Base-by-base conservation (phyloP, 2,113 vertebrate genomes). In the Phrynosoma blainvillii region DNA sequence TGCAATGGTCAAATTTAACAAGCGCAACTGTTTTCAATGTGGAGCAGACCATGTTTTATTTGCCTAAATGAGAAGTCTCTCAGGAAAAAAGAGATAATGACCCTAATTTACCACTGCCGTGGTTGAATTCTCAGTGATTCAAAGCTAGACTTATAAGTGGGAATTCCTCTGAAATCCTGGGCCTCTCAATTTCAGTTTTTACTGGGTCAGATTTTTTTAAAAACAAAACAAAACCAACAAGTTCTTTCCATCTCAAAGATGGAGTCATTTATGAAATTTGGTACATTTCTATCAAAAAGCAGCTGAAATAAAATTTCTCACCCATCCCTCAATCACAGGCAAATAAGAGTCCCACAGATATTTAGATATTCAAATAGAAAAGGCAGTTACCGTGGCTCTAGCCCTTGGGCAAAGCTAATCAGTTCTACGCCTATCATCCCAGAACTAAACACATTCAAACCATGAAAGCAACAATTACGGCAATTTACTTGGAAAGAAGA, bases 341-440 rank as follows among this genome's bases (percentile, higher is more conserved):
- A 30, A 11, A 75, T 25, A 62, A 75, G 36, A 10, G 47, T 56
- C n/a, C 5, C 16, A 36, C 40, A 18, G n/a, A 13, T 32, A 27
- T 32, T 81, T 10, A 52, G 62, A 65, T 56, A 30, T 30, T 18
- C 79, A 66, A 27, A 18, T 13, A 16, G 0, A 3, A 91, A 14
- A 13, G 88, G 84, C 82, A 84, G 73, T 23, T 84, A 0, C 32
- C 91, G 5, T 42, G 1, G 16, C 68, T 84, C 81, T 82, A 84
- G 71, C 62, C 54, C 87, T 87, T 81, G 89, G 68, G 88, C 91
- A 90, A n/a, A 56, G 80, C 86, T 73, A 86, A 4, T 1, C 11
- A 80, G 86, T 89, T 87, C 89, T 82, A 81, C 2, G 30, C 79
- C 0, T 81, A 66, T 2, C 81, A 78, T 52, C 0, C 0, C 82